Base-by-base conservation (phyloP, 2,888 invertebrate species). In the Actias luna region DNA sequence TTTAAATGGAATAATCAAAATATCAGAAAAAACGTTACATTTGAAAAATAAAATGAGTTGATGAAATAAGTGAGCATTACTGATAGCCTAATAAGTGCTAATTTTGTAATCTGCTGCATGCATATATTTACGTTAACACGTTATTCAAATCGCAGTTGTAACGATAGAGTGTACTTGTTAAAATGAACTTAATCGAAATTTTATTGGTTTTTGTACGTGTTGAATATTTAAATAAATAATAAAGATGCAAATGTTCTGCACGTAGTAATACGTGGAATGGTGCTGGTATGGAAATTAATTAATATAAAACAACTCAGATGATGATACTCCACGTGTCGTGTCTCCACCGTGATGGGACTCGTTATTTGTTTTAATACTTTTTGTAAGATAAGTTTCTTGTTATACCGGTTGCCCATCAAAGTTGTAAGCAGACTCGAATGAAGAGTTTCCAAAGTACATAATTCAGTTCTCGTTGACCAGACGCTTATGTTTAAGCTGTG, bases 221-320 rank as follows among this genome's bases (percentile, higher is more conserved):
- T 35, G 35, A 36, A 29, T 39, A n/a, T 36, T 52, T 50, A 50
- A 59, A 59, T 58, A 46, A 31, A 57, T 62, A 57, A 62, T 62
- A 59, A 52, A 62, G 12, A 62, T 62, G 62, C 59, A 62, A 62
- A 62, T 62, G 27, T 42, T 39, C 10, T 50, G 50, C 27, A 50
- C 50, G 25, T n/a, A n/a, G 18, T 59, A 18, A 46, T 18, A 46
- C 29, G 1, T 69, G 72, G 75, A 76, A 74, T 69, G 69, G 72
- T 68, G 64, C 67, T 69, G 74, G 75, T 77, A 80, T 80, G 75
- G 67, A 74, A 71, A 78, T 82, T 72, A 67, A 70, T 76, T 74
- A 73, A 77, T 77, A 73, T 69, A 71, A 69, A 73, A 67, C 67
- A 59, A 57, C 46, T 50, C 46, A 12, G n/a, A n/a, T 18, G 22